Percentiles rank a stretch among this genome's conserved stretches.
Conservation (phyloP, 2,113 vertebrate species). For the Chionis minor region DNA sequence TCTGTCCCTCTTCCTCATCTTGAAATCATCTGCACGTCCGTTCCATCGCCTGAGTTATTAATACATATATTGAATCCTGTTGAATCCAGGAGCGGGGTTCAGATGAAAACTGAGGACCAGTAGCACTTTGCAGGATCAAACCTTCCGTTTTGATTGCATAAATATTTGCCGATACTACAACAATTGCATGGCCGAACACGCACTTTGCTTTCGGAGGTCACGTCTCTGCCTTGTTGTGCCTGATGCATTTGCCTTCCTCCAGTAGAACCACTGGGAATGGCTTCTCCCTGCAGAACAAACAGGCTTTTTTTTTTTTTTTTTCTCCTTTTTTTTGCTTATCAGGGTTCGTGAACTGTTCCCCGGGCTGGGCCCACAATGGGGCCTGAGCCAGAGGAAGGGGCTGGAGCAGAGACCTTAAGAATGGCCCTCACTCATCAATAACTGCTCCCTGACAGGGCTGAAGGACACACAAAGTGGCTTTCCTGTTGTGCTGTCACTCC, state of each 20-base stretch:
- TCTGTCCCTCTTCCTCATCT: background rate
- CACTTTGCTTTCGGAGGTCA: background rate
- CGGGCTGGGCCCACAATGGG: conserved; percentile 41
- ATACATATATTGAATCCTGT: background rate
- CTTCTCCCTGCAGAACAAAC: background rate
- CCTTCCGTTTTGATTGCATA: background rate
- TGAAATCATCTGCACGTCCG: background rate
- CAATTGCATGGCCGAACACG: background rate
- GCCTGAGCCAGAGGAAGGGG: conserved; percentile 36
- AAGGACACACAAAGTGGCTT: conserved; percentile 54
- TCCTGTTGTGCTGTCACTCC: conserved; percentile 62
- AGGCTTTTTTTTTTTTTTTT: background rate
- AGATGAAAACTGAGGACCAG: background rate
- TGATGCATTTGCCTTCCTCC: background rate
- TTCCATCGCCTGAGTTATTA: background rate
- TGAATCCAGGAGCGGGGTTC: background rate
- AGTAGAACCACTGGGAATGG: background rate
- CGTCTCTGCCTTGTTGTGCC: background rate
- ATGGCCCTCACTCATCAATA: conserved; percentile 72
- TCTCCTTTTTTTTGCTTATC: conserved; percentile 45
- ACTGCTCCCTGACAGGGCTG: conserved; percentile 64
- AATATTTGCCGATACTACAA: background rate
- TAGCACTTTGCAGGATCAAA: background rate
- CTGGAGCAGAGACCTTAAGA: conserved; percentile 40
- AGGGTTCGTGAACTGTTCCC: conserved; percentile 58